Conservation (phyloP, 2,113 vertebrate species). For the Bos indicus region DNA sequence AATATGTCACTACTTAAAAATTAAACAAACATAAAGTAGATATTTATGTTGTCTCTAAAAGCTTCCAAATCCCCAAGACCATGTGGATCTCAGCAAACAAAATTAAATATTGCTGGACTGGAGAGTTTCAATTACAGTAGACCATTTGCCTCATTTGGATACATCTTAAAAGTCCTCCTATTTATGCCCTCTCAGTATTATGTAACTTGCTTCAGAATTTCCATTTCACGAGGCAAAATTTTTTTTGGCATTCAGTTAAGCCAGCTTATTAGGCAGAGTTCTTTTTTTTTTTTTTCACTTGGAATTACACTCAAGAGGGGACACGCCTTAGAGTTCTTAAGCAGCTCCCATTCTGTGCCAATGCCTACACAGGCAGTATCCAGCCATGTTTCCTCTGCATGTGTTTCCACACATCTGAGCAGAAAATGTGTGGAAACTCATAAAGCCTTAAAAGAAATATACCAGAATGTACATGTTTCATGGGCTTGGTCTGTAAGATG, state of each 20-base stretch:
- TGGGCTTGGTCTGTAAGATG: background rate
- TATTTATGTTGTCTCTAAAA: constrained; percentile 17
- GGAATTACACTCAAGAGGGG: constrained; percentile 36
- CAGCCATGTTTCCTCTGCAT: background rate
- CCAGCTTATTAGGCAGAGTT: constrained; percentile 45
- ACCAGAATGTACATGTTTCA: background rate
- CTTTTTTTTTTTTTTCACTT: background rate
- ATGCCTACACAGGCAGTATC: background rate
- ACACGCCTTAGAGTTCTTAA: background rate
- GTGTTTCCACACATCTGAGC: background rate
- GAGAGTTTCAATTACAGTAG: background rate
- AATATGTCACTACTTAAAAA: constrained; percentile 3
- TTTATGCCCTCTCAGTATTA: constrained; percentile 75
- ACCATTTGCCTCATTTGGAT: constrained; percentile 54
- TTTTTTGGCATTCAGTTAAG: constrained; percentile 78
- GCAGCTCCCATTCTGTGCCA: background rate
- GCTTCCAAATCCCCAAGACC: background rate
- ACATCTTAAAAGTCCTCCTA: constrained; percentile 67
- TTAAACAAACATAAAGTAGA: constrained; percentile 22
- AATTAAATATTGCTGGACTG: background rate
- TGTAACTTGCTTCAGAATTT: constrained; percentile 86
- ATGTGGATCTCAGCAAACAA: background rate
- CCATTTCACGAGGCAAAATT: constrained; percentile 83
- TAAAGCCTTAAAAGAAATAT: background rate
- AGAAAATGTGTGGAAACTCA: background rate